Percentiles rank a stretch among this genome's conserved stretches.
Evolutionary conservation across 2,888 invertebrate genomes (phyloP).

Genomic region (Gandaritis pyraliata): DNA sequence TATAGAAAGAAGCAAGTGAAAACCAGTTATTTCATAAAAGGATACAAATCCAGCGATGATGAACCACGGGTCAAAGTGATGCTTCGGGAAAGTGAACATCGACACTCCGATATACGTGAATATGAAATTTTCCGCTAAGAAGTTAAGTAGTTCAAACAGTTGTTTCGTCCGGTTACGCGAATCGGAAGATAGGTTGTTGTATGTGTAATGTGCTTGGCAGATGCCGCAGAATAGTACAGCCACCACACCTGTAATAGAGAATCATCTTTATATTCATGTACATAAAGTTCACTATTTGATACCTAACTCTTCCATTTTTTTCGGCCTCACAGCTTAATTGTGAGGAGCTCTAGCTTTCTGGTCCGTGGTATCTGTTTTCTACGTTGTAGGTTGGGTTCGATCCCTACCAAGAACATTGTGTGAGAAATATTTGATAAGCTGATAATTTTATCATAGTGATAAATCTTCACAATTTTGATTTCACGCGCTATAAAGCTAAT

Average conservation of each 20-base stretch:
- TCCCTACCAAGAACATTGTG: no score
- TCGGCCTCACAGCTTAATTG: no score
- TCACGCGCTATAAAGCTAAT: no score
- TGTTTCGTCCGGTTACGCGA: conserved; percentile 95
- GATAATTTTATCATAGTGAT: no score
- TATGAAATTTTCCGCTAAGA: conserved; percentile 98
- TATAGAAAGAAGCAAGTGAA: no score
- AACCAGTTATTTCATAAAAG: conserved; percentile 73
- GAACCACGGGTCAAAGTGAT: conserved; percentile 96
- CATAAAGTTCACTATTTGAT: no score
- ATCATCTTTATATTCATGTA: not conserved
- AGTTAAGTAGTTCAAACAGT: conserved; percentile 96
- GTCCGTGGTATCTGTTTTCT: no score
- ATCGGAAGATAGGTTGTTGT: conserved; percentile 96
- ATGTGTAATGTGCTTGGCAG: conserved; percentile 99
- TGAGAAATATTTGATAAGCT: no score
- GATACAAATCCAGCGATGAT: conserved; percentile 97
- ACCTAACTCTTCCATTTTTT: no score
- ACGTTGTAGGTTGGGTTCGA: no score
- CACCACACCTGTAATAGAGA: conserved; percentile 89
- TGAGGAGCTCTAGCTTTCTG: no score
- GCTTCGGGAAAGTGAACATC: conserved; percentile 98
- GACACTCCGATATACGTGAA: conserved; percentile 99
- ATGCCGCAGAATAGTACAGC: conserved; percentile 99
- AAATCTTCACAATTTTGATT: no score